Evolutionary conservation across 2,797 vertebrate species (phyloP).

Genomic region (Tympanoctomys barrerae): DNA sequence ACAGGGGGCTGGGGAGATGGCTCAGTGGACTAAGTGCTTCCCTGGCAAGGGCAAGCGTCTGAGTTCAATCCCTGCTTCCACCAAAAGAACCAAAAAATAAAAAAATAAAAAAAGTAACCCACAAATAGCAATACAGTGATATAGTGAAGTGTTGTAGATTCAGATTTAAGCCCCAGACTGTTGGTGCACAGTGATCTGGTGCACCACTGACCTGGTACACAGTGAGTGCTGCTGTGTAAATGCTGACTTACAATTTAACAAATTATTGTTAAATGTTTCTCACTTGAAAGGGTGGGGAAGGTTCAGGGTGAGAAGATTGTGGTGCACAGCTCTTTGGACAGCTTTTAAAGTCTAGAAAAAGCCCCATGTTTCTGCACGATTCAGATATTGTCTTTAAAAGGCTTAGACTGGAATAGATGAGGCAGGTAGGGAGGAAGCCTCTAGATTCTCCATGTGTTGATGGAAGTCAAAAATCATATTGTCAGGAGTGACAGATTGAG

Average conservation of each 20-base stretch:
- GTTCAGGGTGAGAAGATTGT: constrained; percentile 13
- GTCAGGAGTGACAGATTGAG: background rate
- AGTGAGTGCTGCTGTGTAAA: background rate
- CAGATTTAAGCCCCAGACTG: background rate
- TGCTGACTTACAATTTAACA: no score
- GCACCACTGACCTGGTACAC: background rate
- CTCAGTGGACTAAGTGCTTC: no score
- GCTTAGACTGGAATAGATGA: constrained; percentile 19
- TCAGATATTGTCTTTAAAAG: background rate
- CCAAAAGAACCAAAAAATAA: no score
- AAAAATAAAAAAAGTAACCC: no score
- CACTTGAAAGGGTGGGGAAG: constrained; percentile 16
- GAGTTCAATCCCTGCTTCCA: no score
- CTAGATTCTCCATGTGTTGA: background rate
- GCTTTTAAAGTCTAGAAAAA: constrained; percentile 52
- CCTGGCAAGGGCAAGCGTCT: no score
- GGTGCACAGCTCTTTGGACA: constrained; percentile 42
- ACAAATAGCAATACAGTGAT: background rate
- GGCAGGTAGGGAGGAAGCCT: constrained; percentile 16
- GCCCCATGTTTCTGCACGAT: background rate
- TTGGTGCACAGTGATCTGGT: no score
- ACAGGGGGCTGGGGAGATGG: no score
- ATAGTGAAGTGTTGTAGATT: background rate
- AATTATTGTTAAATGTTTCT: constrained; percentile 1
- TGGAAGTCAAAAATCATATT: background rate